phyloP scores from a whole-genome alignment of 2,888 invertebrate genomes.

The Andrena minutula region DNA sequence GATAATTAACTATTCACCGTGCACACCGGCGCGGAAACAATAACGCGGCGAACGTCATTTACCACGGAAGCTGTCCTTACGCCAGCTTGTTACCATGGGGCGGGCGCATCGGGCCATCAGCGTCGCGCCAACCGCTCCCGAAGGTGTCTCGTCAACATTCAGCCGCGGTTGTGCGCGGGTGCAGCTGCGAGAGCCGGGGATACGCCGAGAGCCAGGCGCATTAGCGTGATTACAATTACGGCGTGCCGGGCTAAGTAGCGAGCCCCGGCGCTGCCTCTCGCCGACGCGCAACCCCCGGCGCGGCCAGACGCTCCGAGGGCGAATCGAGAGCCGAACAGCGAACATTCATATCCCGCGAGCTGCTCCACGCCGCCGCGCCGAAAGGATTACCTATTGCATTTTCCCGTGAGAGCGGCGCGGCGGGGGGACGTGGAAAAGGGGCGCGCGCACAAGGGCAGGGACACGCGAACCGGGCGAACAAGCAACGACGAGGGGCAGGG shows the following conservation, averaged over 20 bases:
- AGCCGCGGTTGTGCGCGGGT: constrained; percentile 20
- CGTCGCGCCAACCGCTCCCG: constrained; percentile 52
- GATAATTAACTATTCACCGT: constrained; percentile 54
- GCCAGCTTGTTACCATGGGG: neutral
- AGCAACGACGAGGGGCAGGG: constrained; percentile 10
- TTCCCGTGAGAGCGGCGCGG: neutral
- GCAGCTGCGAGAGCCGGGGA: constrained; percentile 10
- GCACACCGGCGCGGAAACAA: constrained; percentile 48
- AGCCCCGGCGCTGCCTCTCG: constrained; percentile 36
- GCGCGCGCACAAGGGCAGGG: neutral
- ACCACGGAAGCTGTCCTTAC: constrained; percentile 21
- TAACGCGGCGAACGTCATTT: constrained; percentile 28
- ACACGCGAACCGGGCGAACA: constrained; percentile 1
- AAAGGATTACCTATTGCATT: constrained; percentile 50
- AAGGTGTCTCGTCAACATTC: constrained; percentile 65
- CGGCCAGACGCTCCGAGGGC: constrained; percentile 29
- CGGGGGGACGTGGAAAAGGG: constrained; percentile 3
- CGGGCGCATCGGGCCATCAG: constrained; percentile 43
- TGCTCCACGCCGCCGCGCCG: constrained; percentile 4
- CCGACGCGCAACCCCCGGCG: neutral
- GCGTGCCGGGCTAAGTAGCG: constrained; percentile 66
- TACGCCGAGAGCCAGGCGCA: constrained; percentile 57
- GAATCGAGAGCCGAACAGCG: constrained; percentile 41
- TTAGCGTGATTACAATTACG: constrained; percentile 78
- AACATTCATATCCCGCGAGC: constrained; percentile 39